Conservation (phyloP, 2,888 invertebrate genomes). For the Xanthia icteritia region DNA sequence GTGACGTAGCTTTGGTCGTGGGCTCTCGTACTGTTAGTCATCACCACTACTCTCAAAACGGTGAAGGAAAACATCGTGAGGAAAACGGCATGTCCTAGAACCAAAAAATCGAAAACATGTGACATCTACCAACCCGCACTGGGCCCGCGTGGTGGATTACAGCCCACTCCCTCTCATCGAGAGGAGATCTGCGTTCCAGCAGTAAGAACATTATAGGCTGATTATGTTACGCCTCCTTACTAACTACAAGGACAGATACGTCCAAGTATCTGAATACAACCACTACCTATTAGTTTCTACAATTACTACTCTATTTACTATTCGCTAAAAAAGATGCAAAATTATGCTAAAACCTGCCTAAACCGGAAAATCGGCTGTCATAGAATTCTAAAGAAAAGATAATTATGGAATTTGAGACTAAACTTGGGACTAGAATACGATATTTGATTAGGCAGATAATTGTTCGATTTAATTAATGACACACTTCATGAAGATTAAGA, state of each 20-base stretch:
- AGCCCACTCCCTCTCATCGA: no score
- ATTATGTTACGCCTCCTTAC: not conserved
- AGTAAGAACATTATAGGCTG: no score
- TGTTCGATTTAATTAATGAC: conserved; percentile 28
- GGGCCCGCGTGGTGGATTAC: no score
- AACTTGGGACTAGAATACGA: not conserved
- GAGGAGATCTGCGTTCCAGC: no score
- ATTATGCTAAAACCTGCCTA: not conserved
- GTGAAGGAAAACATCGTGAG: no score
- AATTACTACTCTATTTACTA: conserved; percentile 28
- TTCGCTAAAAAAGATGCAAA: not conserved
- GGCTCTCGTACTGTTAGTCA: no score
- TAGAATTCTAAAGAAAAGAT: conserved; percentile 2
- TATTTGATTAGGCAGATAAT: conserved; percentile 4
- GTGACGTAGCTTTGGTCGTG: no score
- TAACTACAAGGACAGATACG: not conserved
- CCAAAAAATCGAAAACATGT: no score
- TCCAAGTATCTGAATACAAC: not conserved
- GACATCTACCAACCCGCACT: no score
- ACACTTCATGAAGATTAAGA: conserved; percentile 19
- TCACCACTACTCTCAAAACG: no score
- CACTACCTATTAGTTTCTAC: not conserved
- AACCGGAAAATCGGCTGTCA: not conserved
- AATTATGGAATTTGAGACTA: conserved; percentile 2
- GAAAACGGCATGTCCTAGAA: no score